Base-by-base conservation (phyloP, 2,113 vertebrate genomes). In the Cinclus mexicanus region DNA sequence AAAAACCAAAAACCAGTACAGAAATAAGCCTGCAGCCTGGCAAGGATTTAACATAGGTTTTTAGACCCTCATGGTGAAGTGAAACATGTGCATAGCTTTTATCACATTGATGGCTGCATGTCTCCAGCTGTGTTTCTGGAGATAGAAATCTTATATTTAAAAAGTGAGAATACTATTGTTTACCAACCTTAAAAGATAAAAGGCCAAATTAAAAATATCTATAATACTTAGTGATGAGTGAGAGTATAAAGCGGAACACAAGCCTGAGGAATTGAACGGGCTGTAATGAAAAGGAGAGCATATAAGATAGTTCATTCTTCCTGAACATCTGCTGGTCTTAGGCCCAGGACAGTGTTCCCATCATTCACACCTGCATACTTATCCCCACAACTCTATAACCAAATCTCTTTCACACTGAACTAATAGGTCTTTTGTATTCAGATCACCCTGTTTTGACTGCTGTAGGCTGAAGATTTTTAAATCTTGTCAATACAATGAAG, bases 401-500 rank as follows among this genome's bases (percentile, higher is more conserved):
- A 94, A 87, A 80, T 88, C 64, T 44, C 22, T 72, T 83, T 82
- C 46, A 81, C 52, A 65, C 24, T 81, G 59, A 95, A 77, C 76
- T 80, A 86, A 67, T 26, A 71, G 55, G 44, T 74, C 79, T 86
- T 90, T 83, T 93, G 63, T 78, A 94, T 86, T 86, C 76, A 90
- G 64, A 88, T 78, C 8, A 8, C 28, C 63, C 78, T 94, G 67
- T 85, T 95, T 83, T 94, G 61, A 94, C 46, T 90, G 68, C 76
- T 75, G 10, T 26, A 81, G 56, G 14, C 47, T 53, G 68, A 91
- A 90, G 63, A 91, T 90, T 85, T 89, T 89, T 12, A 67, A 59
- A 88, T 83, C 79, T 90, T 88, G 35, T 80, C 82, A 81, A 90
- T 91, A 70, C 84, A 88, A 89, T 33, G 19, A 86, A 92, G 92